A percentile compares a stretch with the other conserved stretches of the same genome.
phyloP scores from a whole-genome alignment of 2,797 vertebrate genomes.

The Liparis tanakae region DNA sequence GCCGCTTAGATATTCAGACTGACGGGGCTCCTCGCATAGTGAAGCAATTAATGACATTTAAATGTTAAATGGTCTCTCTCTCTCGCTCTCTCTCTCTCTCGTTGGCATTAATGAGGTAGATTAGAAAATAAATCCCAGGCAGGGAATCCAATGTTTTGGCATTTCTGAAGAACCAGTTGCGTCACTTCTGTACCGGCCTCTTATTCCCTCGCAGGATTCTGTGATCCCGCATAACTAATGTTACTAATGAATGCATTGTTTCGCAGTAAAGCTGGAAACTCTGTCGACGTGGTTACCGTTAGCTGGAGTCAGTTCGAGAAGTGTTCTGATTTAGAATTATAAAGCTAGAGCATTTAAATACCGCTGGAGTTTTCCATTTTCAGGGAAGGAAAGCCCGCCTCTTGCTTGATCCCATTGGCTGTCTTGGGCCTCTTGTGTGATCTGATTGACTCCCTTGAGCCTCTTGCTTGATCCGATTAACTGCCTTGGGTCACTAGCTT shows the following conservation, averaged over 20 bases:
- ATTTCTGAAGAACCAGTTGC: conserved; percentile 51
- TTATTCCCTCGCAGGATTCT: conserved; percentile 19
- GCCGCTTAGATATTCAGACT: conserved; percentile 56
- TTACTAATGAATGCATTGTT: conserved; percentile 8
- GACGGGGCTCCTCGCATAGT: conserved; percentile 52
- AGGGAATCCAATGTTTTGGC: conserved; percentile 60
- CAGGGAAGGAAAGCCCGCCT: too few species aligned
- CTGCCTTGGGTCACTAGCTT: too few species aligned
- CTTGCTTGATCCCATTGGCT: too few species aligned
- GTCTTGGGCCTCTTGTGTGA: too few species aligned
- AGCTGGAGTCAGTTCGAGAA: too few species aligned
- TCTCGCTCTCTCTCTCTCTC: conserved; percentile 59
- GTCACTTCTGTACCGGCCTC: conserved; percentile 32
- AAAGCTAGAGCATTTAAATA: too few species aligned
- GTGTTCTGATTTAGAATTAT: too few species aligned
- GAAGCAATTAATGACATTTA: conserved; percentile 70
- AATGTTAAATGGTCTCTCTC: conserved; percentile 66
- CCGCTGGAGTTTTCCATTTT: too few species aligned
- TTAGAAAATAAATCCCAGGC: conserved; percentile 65
- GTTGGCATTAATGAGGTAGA: conserved; percentile 72
- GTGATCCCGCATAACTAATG: conserved; percentile 24
- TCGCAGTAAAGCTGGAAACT: neutral
- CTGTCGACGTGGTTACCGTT: neutral
- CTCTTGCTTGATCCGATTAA: too few species aligned
- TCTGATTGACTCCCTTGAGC: too few species aligned